Evolutionary conservation across 2,113 vertebrate species (phyloP).

Genomic region (Pimephales promelas): DNA sequence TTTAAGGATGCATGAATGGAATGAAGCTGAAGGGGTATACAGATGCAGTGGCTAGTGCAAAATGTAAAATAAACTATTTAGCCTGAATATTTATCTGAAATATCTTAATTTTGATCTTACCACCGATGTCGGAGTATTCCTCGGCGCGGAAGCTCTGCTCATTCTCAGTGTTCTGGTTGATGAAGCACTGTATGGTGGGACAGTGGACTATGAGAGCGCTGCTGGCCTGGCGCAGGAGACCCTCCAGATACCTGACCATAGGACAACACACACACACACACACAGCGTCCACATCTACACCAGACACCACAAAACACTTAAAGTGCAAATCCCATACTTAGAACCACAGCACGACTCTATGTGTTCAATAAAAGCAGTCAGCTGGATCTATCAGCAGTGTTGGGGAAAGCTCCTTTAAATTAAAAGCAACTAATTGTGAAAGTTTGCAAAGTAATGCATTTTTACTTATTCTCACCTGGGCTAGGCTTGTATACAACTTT

Average conservation of each 20-base stretch:
- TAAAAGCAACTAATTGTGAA: no score
- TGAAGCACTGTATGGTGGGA: constrained; percentile 84
- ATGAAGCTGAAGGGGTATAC: neutral
- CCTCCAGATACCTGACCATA: constrained; percentile 85
- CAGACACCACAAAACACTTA: neutral
- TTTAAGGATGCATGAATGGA: neutral
- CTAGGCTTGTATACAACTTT: no score
- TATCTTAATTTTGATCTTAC: constrained; percentile 53
- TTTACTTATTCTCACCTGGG: no score
- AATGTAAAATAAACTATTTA: neutral
- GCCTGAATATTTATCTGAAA: neutral
- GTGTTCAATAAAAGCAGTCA: neutral
- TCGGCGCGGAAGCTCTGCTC: constrained; percentile 84
- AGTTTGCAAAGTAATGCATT: no score
- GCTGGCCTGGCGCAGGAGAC: constrained; percentile 89
- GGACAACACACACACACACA: neutral
- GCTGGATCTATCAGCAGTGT: neutral
- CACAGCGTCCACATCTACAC: neutral
- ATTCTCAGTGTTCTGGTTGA: constrained; percentile 75
- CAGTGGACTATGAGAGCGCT: constrained; percentile 81
- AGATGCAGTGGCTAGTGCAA: neutral
- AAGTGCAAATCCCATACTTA: neutral
- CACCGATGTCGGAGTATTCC: constrained; percentile 84
- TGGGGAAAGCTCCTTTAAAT: no score
- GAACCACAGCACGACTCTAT: neutral